Percentiles rank a stretch among this genome's conserved stretches.
phyloP scores from a whole-genome alignment of 2,113 vertebrate genomes.

The Pygathrix nemaeus region DNA sequence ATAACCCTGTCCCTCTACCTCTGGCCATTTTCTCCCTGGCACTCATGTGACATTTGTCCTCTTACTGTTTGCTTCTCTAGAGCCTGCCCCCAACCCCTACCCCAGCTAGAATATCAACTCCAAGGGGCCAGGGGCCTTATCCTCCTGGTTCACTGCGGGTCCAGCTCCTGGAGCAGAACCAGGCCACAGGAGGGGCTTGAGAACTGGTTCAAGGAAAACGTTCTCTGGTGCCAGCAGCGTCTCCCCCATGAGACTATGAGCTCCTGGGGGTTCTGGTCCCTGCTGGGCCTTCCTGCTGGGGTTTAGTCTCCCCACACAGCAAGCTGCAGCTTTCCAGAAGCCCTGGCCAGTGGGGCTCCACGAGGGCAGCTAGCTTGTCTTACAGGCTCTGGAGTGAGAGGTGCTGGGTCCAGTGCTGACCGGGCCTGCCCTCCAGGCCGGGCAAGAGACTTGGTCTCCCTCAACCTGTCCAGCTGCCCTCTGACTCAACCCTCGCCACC shows the following conservation, averaged over 20 bases:
- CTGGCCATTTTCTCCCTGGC: not conserved
- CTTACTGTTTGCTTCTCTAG: not conserved
- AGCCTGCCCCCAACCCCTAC: not conserved
- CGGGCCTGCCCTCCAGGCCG: too few relatives aligned
- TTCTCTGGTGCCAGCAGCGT: not conserved
- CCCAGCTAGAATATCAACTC: not conserved
- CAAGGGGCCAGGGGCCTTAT: not conserved
- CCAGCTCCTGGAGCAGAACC: not conserved
- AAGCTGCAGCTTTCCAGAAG: not conserved
- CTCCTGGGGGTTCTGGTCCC: not conserved
- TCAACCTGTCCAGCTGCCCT: not conserved
- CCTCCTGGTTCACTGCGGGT: not conserved
- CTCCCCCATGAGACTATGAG: not conserved
- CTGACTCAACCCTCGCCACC: not conserved
- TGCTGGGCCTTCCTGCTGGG: not conserved
- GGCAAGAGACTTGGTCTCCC: too few relatives aligned
- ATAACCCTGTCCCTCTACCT: not conserved
- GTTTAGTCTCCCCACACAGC: too few relatives aligned
- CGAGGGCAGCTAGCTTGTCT: not conserved
- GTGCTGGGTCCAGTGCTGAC: not conserved
- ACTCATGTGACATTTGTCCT: not conserved
- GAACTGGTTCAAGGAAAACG: not conserved
- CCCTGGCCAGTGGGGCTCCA: too few relatives aligned
- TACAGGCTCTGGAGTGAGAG: not conserved
- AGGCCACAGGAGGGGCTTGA: not conserved